Evolutionary conservation across 2,888 invertebrate genomes (phyloP).

Genomic region (Lapara coniferarum): DNA sequence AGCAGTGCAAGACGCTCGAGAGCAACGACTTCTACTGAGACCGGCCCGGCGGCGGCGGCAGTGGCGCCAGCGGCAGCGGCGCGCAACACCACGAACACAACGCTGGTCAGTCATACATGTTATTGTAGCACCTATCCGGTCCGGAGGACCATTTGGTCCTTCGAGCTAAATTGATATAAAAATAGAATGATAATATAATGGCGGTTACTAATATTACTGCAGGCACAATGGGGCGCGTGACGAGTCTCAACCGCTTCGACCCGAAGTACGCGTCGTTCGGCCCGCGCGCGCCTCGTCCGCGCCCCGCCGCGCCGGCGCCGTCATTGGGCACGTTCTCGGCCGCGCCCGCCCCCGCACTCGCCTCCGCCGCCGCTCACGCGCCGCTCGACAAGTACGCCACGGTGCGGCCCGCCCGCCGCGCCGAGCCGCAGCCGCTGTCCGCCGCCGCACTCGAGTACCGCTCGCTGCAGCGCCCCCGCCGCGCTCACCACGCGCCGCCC

Average conservation of each 20-base stretch:
- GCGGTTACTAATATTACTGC: not conserved
- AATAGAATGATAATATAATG: not conserved
- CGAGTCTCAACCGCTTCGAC: slow-evolving; percentile 84
- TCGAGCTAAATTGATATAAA: not conserved
- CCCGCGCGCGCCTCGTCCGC: slow-evolving; percentile 76
- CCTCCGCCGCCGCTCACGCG: slow-evolving; percentile 45
- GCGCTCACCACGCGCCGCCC: slow-evolving; percentile 52
- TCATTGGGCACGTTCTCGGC: slow-evolving; percentile 63
- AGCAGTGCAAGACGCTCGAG: slow-evolving; percentile 97
- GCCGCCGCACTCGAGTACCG: slow-evolving; percentile 84
- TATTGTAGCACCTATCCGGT: not conserved
- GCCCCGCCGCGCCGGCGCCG: slow-evolving; percentile 69
- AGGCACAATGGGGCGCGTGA: slow-evolving; percentile 62
- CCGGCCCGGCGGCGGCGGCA: slow-evolving; percentile 84
- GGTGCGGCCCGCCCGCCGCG: slow-evolving; percentile 67
- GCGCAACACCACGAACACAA: slow-evolving; percentile 53
- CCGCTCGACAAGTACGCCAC: slow-evolving; percentile 64
- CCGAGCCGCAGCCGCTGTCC: slow-evolving; percentile 81
- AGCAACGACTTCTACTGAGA: slow-evolving; percentile 98
- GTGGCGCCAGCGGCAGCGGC: slow-evolving; percentile 59
- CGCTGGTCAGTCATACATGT: slow-evolving; percentile 10
- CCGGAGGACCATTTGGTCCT: not conserved
- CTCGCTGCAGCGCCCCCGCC: slow-evolving; percentile 82
- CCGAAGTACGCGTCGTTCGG: slow-evolving; percentile 84
- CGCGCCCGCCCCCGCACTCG: slow-evolving; percentile 44